Percentiles rank a stretch among this genome's conserved stretches.
phyloP scores from a whole-genome alignment of 2,888 invertebrate genomes.

The Caenorhabditis sp. region DNA sequence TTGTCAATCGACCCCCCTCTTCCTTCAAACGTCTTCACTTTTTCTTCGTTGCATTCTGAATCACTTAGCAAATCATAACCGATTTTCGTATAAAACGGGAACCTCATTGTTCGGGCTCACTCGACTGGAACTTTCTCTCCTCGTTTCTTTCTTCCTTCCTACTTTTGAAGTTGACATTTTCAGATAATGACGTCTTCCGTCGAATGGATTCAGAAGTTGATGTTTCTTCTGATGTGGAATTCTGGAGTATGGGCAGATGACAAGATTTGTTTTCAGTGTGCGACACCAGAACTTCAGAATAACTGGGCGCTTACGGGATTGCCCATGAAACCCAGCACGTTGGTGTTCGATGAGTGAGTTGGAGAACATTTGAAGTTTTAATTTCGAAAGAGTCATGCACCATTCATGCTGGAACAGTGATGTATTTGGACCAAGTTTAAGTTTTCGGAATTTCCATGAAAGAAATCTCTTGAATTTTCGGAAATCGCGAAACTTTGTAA shows the following conservation, averaged over 20 bases:
- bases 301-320: constrained; percentile 67
- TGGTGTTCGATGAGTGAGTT: constrained; percentile 42
- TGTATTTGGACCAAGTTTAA: too few species aligned
- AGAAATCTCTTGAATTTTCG: too few species aligned
- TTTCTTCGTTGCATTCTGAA: constrained; percentile 16
- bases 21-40: not conserved
- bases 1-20: not conserved
- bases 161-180: constrained; percentile 15
- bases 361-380: too few species aligned
- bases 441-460: too few species aligned
- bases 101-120: constrained; percentile 7
- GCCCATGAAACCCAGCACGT: constrained; percentile 34
- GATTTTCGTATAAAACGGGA: constrained; percentile 21
- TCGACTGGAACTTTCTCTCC: constrained; percentile 7
- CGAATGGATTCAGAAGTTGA: not conserved
- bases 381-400: too few species aligned
- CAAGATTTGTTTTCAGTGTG: constrained; percentile 54
- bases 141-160: not conserved
- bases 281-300: constrained; percentile 49
- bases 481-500: too few species aligned
- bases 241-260: constrained; percentile 9
- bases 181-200: constrained; percentile 7
- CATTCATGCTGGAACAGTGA: too few species aligned
- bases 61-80: constrained; percentile 32
- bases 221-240: constrained; percentile 20